Evolutionary conservation across 2,888 invertebrate species (phyloP).

Genomic region (Oscheius sp.): DNA sequence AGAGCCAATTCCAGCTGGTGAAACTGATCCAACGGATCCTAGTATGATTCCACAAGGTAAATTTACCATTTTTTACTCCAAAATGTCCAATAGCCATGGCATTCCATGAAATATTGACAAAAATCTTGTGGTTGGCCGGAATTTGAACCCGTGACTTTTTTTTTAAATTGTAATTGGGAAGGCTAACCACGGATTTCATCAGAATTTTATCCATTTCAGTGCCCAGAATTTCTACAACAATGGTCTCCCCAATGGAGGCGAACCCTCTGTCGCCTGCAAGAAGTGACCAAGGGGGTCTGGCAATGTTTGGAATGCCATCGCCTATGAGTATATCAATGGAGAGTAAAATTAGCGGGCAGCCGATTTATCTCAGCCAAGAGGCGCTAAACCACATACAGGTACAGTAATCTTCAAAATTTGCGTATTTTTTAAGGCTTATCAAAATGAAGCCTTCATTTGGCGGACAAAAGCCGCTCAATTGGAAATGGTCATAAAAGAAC

Average conservation of each 20-base stretch:
- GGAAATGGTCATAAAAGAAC: constrained; percentile 69
- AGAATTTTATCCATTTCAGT: neutral
- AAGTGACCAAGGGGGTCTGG: constrained; percentile 4
- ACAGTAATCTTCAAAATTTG: neutral
- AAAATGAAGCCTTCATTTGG: constrained; percentile 72
- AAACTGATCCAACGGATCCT: constrained; percentile 51
- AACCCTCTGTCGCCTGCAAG: constrained; percentile 28
- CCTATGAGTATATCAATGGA: constrained; percentile 38
- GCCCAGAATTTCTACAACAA: constrained; percentile 6
- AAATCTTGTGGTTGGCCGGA: too few species aligned
- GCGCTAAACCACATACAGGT: constrained; percentile 58
- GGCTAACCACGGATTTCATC: too few species aligned
- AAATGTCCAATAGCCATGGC: too few species aligned
- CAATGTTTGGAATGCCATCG: constrained; percentile 6
- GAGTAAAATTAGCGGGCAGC: constrained; percentile 40
- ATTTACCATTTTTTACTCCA: too few species aligned
- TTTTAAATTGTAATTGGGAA: too few species aligned
- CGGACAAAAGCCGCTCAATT: constrained; percentile 72
- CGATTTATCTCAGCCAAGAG: constrained; percentile 50
- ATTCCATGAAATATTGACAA: too few species aligned
- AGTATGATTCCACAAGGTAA: constrained; percentile 8
- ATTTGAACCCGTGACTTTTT: too few species aligned
- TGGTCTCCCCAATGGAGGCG: neutral
- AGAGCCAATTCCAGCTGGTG: constrained; percentile 27
- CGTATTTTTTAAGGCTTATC: constrained; percentile 65